Evolutionary conservation across 2,797 vertebrate species (phyloP), one percentile per base, ranked within the genome.

Genomic region (Microchirus variegatus): DNA sequence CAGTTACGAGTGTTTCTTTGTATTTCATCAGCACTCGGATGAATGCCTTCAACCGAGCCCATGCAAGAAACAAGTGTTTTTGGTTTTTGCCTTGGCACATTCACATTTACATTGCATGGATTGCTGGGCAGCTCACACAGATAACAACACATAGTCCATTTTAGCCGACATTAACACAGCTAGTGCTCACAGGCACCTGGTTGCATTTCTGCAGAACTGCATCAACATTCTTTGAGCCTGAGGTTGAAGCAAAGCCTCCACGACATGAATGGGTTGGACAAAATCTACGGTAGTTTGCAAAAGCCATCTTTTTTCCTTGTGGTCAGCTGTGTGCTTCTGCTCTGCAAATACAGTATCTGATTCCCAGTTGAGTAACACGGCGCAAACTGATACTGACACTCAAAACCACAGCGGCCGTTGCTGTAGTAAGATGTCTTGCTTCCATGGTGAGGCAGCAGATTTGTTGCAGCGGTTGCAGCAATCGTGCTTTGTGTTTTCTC

Each of bases 381-480:
- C 3, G 63, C 41, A 73, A 82, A 78, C 51, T 42, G 69, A 71
- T 53, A 17, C 75, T 49, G 75, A 73, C 82, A 69, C 67, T 48
- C 3, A 18, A 70, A 74, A 56, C 80, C 63, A 13, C 57, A 36
- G 68, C 56, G 5, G 48, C 44, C 38, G 15, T 43, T 57, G 73
- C 72, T 63, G 70, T 63, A 66, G 73, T 68, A 55, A 81, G 80
- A 76, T n/a, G 67, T 80, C 75, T 81, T 41, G 35, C 73, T 62
- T 80, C 54, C 59, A 53, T 64, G 74, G 78, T 75, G 75, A 85
- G 80, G 67, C 76, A 73, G 78, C 80, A 82, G 74, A 81, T 88
- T 86, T 87, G 75, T 82, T 78, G 78, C 80, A 81, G 70, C 38
- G 71, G 67, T 85, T 85, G 82, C 80, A 70, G 80, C 74, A 62